Evolutionary conservation across 2,888 invertebrate species (phyloP), one percentile per base, ranked within the genome.

Genomic region (Gnatocerus cornutus): DNA sequence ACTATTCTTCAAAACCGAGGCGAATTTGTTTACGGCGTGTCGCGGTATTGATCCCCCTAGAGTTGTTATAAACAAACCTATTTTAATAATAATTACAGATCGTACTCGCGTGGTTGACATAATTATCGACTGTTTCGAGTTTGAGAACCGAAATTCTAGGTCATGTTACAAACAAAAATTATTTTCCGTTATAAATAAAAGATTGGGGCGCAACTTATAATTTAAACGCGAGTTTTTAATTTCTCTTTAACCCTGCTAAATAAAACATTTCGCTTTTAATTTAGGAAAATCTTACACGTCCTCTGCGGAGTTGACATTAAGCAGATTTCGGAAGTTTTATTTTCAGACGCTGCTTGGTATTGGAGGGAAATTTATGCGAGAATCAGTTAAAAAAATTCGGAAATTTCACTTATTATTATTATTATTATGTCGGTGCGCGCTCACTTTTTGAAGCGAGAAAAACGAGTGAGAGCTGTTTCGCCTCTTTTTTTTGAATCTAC

Each of bases 241-340:
- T 59, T 59, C 33, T 8, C 13, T 30, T 43, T 46, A 45, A 30
- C 30, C 13, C 46, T 59, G 27, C 30, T 59, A 59, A 59, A 59
- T 59, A 59, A 46, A 59, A 59, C 59, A 59, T 45, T 59, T 59
- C 33, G 59, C 30, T 45, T 14, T 59, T 59, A 59, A 59, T 56
- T 59, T 45, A 59, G 29, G 56, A 55, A 55, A 55, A 55, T 55
- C 55, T 55, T 41, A 39, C 56, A 13, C 27, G n/a, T 43, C 30
- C 59, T 30, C 59, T 8, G 37, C 14, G 45, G 45, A 45, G 10
- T 59, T 45, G 45, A 59, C 56, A 43, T 56, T 59, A 59, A 59
- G 45, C 45, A 45, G 45, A 30, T 46, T 59, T 14, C 13, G 9
- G 45, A 46, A 43, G 56, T 56, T 41, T 55, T 21, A 55, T 39